Evolutionary conservation across 2,113 vertebrate genomes (phyloP).

Genomic region (Orycteropus afer): DNA sequence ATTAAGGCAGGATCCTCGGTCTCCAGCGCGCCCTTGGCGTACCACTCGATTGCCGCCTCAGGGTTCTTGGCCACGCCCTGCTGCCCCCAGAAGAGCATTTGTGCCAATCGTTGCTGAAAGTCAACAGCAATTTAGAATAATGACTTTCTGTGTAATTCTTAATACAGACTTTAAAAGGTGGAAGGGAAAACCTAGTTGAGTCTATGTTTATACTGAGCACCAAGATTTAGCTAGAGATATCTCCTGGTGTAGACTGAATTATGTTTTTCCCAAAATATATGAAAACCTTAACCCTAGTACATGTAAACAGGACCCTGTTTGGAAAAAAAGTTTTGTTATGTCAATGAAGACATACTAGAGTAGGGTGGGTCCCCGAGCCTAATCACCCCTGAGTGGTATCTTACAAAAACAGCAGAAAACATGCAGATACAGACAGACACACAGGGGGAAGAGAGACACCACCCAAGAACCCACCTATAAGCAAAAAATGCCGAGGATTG

Average conservation of each 20-base stretch:
- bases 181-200: background rate
- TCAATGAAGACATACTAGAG: background rate
- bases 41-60: constrained; percentile 90
- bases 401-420: no score
- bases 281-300: background rate
- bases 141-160: background rate
- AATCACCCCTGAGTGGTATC: background rate
- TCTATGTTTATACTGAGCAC: background rate
- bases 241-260: background rate
- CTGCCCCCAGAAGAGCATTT: constrained; percentile 94
- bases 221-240: background rate
- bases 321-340: background rate
- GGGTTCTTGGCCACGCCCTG: constrained; percentile 92
- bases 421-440: no score
- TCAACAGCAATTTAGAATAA: constrained; percentile 58
- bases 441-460: background rate
- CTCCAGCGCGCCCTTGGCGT: constrained; percentile 91
- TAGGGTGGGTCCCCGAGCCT: background rate
- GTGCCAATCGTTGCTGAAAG: constrained; percentile 91
- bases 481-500: no score
- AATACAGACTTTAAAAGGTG: background rate
- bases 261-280: background rate
- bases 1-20: constrained; percentile 90
- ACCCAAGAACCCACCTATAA: background rate
- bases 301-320: background rate